A percentile compares a stretch with the other conserved stretches of the same genome.
Evolutionary conservation across 2,888 invertebrate species (phyloP).

Genomic region (Portevinia maculata): DNA sequence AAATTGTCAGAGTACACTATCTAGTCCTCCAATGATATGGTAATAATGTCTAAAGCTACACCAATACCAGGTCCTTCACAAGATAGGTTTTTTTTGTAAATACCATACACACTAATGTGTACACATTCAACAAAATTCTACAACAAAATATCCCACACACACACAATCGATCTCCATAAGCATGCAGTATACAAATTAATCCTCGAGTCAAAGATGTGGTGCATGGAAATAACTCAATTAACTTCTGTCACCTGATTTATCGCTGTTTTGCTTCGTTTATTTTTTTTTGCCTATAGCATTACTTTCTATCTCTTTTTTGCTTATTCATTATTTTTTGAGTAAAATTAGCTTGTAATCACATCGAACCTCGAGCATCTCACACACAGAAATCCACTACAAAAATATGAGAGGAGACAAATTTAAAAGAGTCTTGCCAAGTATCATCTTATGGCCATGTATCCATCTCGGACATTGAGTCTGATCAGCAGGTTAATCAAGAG

Average conservation of each 20-base stretch:
- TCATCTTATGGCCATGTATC: slow-evolving; percentile 72
- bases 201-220: slow-evolving; percentile 69
- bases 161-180: background rate
- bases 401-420: slow-evolving; percentile 66
- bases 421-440: slow-evolving; percentile 41
- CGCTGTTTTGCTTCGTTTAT: slow-evolving; percentile 74
- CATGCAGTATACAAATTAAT: slow-evolving; percentile 64
- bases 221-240: slow-evolving; percentile 82
- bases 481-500: slow-evolving; percentile 74
- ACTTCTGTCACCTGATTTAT: slow-evolving; percentile 83
- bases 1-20: too few species aligned
- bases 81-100: too few species aligned
- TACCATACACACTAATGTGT: too few species aligned
- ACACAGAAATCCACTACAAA: slow-evolving; percentile 34
- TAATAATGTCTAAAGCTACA: too few species aligned
- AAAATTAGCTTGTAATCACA: slow-evolving; percentile 60
- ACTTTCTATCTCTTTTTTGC: slow-evolving; percentile 13
- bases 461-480: slow-evolving; percentile 70
- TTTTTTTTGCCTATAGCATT: slow-evolving; percentile 28
- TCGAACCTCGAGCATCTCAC: slow-evolving; percentile 30
- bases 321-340: slow-evolving; percentile 27
- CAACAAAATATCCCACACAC: background rate
- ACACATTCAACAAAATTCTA: background rate
- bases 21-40: too few species aligned
- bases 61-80: too few species aligned